Conservation (phyloP, 2,113 vertebrate genomes). For the Pantherophis guttatus region DNA sequence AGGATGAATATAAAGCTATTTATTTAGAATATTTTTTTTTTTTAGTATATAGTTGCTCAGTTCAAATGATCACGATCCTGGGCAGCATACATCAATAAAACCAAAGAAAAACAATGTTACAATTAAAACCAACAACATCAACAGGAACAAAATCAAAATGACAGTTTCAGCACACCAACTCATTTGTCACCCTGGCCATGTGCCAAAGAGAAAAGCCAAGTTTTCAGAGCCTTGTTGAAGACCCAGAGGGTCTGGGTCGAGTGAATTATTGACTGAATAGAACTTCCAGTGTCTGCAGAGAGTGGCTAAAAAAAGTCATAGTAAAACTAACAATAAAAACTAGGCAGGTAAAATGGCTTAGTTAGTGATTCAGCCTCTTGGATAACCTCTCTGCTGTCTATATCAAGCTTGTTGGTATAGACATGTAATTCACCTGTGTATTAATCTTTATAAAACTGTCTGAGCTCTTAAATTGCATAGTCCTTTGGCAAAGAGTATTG, state of each 20-base stretch:
- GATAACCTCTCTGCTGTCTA: background rate
- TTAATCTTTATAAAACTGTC: background rate
- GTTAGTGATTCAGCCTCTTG: background rate
- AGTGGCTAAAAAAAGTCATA: background rate
- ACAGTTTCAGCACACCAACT: background rate
- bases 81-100: background rate
- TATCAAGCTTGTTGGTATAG: background rate
- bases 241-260: background rate
- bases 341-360: background rate
- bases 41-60: background rate
- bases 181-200: background rate
- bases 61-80: background rate
- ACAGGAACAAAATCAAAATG: background rate
- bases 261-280: background rate
- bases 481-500: background rate
- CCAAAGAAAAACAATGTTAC: background rate
- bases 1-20: background rate
- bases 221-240: background rate
- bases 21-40: background rate
- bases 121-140: background rate
- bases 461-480: background rate
- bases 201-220: background rate
- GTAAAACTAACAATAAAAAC: background rate
- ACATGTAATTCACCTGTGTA: background rate
- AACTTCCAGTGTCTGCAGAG: background rate